Conservation (phyloP, 2,888 invertebrate species). For the Orthonevra nobilis region DNA sequence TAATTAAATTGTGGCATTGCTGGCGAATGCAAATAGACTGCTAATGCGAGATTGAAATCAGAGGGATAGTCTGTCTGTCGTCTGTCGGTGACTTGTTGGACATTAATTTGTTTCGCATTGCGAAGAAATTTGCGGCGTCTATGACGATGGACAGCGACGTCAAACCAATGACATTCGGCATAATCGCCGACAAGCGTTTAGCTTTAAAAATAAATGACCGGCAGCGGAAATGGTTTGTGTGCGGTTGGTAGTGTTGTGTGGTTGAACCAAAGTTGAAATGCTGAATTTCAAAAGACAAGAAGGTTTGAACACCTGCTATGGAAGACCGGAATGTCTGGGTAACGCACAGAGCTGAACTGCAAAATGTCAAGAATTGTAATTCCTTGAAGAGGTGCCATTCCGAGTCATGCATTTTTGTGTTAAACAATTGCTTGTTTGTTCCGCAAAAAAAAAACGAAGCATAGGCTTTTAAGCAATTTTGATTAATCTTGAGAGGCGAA, state of each 20-base stretch:
- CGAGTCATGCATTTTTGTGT: too few relatives aligned
- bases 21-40: background rate
- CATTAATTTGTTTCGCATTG: constrained; percentile 19
- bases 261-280: constrained; percentile 7
- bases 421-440: too few relatives aligned
- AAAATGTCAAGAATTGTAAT: too few relatives aligned
- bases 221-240: constrained; percentile 7
- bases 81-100: background rate
- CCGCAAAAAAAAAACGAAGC: too few relatives aligned
- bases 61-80: too few relatives aligned
- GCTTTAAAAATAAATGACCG: background rate
- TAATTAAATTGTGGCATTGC: background rate
- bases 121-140: background rate
- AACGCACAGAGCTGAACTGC: too few relatives aligned
- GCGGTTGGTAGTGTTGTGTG: background rate
- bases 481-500: too few relatives aligned
- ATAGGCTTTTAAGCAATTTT: too few relatives aligned
- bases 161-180: background rate
- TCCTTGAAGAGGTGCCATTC: too few relatives aligned
- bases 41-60: too few relatives aligned
- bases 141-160: background rate
- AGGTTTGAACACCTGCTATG: constrained; percentile 14
- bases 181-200: background rate
- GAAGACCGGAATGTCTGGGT: too few relatives aligned
- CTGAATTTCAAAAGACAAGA: background rate